Evolutionary conservation across 1,140 invertebrate genomes (phyloP), one percentile per base, ranked within the genome.

Genomic region (Arctopsyche grandis): DNA sequence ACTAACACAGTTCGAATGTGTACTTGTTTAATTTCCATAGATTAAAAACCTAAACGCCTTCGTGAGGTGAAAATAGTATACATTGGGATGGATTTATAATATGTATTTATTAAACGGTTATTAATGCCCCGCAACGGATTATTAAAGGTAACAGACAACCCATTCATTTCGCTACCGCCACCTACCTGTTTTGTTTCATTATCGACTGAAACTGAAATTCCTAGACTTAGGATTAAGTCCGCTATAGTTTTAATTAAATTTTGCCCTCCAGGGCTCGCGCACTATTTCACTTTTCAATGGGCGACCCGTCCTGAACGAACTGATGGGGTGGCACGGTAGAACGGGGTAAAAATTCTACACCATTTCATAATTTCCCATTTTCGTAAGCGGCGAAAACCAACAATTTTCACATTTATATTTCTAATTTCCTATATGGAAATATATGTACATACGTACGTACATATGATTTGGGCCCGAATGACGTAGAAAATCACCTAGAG

Each of bases 181-280:
- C 3, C 48, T 52, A 21, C 69, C 21, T 70, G 69, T 43, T 70
- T 44, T 9, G 46, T 52, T 48, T 16, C 70, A 56, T 74, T 52
- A 52, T 74, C 48, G 73, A 19, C 73, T 71, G 24, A 71, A 71
- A 71, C 69, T 3, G 24, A 26, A 26, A 71, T 71, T 71, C 16
- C 24, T 1, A 44, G 38, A 43, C 38, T 12, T 22, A 0, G 73
- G 73, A 75, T 75, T 75, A 58, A 29, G 58, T 9, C 73, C 10
- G 73, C 56, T 75, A 75, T 75, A 75, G 73, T 75, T 75, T 75
- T 75, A 75, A 75, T 75, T 75, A 75, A 75, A 75, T 75, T 75
- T 75, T 48, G 56, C 73, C 69, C 69, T 73, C n/a, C 69, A n/a
- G 69, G 24, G 9, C 22, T 60, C 66, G 24, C 66, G 66, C 29